Conservation (phyloP, 2,888 invertebrate genomes). For the Dermolepida albohirtum region DNA sequence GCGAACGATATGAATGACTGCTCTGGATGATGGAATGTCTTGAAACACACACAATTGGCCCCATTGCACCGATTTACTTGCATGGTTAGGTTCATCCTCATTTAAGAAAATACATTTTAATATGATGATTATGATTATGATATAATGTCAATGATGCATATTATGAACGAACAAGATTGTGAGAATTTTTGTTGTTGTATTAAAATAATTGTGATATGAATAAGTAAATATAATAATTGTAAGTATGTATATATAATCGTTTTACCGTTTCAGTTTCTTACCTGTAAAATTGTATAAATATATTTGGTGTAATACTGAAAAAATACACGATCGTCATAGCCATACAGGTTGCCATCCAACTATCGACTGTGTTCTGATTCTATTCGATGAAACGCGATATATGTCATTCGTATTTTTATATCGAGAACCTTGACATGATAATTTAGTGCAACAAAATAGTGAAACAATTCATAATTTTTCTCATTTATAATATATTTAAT, state of each 20-base stretch:
- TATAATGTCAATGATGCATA: not conserved
- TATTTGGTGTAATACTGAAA: slow-evolving; percentile 13
- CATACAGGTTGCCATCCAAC: too few species aligned
- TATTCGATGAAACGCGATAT: too few species aligned
- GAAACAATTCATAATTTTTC: too few species aligned
- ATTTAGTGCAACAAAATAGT: too few species aligned
- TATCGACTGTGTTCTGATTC: too few species aligned
- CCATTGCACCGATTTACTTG: slow-evolving; percentile 63
- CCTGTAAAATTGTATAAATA: slow-evolving; percentile 10
- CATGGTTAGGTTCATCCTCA: slow-evolving; percentile 60
- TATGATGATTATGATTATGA: too few species aligned
- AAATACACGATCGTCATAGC: too few species aligned
- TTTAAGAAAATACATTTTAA: slow-evolving; percentile 21
- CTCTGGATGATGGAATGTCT: slow-evolving; percentile 59
- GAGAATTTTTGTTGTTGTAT: slow-evolving; percentile 9
- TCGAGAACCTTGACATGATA: too few species aligned
- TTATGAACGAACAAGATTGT: slow-evolving; percentile 3
- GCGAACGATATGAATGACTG: slow-evolving; percentile 50
- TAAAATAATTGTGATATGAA: slow-evolving; percentile 11
- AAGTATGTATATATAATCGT: slow-evolving; percentile 34
- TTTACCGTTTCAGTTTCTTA: slow-evolving; percentile 40
- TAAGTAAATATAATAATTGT: slow-evolving; percentile 20
- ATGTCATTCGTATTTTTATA: too few species aligned
- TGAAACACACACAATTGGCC: slow-evolving; percentile 60
- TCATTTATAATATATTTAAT: too few species aligned